These are phyloP conservation scores for Parauchenoglanis punctatus DNA, from an alignment of 2,797 vertebrate species.

Conservation along the genomic window DNA sequence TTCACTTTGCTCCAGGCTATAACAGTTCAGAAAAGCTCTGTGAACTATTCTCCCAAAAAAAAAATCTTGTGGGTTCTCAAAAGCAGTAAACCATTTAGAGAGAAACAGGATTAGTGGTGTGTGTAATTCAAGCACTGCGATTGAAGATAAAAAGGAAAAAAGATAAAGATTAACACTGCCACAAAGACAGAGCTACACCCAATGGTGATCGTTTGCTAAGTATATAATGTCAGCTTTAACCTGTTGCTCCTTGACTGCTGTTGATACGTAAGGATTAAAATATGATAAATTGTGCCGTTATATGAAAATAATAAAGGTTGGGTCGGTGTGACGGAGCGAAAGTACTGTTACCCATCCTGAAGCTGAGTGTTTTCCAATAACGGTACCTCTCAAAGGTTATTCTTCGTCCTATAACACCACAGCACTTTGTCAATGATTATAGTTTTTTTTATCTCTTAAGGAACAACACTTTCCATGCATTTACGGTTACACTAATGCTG, in stretches of 20 bases:
- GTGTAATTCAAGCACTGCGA: neutral
- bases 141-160: neutral
- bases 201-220: neutral
- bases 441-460: neutral
- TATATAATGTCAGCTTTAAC: neutral
- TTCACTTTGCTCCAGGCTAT: conserved; percentile 25
- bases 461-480: neutral
- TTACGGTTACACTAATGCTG: neutral
- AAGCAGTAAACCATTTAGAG: neutral
- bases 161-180: neutral
- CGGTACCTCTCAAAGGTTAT: neutral
- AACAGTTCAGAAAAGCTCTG: conserved; percentile 28
- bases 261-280: neutral
- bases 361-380: neutral
- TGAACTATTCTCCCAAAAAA: neutral
- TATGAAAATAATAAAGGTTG: neutral
- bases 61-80: neutral
- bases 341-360: neutral
- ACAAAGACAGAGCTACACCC: neutral
- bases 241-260: neutral
- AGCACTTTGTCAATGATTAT: neutral
- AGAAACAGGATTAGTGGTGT: neutral
- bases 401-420: neutral
- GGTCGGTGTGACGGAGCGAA: neutral
- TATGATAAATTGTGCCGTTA: neutral